Base-by-base conservation (phyloP, 1,140 invertebrate species). In the Papilio xuthus region DNA sequence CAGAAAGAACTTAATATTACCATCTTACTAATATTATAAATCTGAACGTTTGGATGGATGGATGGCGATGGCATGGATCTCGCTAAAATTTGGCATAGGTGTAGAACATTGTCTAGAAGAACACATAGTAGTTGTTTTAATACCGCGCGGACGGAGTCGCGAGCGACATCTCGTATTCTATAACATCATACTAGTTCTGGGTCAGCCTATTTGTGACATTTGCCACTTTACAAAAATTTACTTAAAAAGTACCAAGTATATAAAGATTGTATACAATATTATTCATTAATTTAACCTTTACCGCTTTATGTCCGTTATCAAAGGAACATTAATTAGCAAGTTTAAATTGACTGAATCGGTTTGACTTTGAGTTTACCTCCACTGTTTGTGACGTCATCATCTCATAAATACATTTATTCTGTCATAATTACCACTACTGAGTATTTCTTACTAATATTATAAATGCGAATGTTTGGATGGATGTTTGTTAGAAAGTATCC, bases 301-400 rank as follows among this genome's bases (percentile, higher is more conserved):
- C 7, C 56, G 20, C 15, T 67, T 20, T 23, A 28, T 67, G 26
- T 26, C 13, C 9, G 13, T 67, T 67, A 37, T 37, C 26, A 8
- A 15, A 67, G 60, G 10, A 60, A 20, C 60, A 28, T 67, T 67
- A 67, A 67, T 67, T 67, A 67, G 13, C 13, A 28, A 28, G 60
- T 67, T 67, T 67, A 67, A 67, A 67, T 67, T 6, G 10, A 67
- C 60, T 67, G 60, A 67, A 67, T 67, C 60, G 60, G 60, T 28
- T 67, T 67, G 60, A 67, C 60, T 67, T 67, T 67, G 60, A 67
- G 26, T 32, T 15, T 32, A 67, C 23, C 47, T 37, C 15, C 20
- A 12, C 12, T 28, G 60, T 67, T 67, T 28, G 13, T 60, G 23
- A 67, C 26, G 60, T 67, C 60, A 67, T 28, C 13, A 60, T 12